Base-by-base conservation (phyloP, 2,888 invertebrate species). In the Aproaerema taeniolella region DNA sequence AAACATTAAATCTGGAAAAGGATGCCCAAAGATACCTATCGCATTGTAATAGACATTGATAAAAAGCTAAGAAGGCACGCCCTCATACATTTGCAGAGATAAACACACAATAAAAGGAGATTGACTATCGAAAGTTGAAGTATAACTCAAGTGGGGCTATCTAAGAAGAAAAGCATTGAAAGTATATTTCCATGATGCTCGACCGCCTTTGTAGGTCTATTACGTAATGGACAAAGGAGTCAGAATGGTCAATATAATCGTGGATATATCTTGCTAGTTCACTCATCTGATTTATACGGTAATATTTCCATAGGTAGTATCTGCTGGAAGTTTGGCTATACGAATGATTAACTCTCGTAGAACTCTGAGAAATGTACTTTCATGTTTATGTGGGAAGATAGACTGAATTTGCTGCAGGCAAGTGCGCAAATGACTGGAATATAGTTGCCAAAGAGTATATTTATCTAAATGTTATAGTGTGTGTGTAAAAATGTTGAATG, bases 201-300 rank as follows among this genome's bases (percentile, higher is more conserved):
- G 76, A 67, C 62, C 69, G 68, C 60, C 63, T 69, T 74, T 73
- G 60, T 64, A 68, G 67, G 62, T 57, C 70, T 57, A 69, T 75
- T 77, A 71, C 65, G 57, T 63, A 72, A 67, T 64, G 61, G 64
- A 61, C 58, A 62, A 60, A 54, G 63, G 55, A 64, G 63, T 56
- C 57, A 49, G 58, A 60, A 58, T 53, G 59, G 58, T 54, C 65
- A 58, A 65, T 65, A 69, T 65, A 68, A 67, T 66, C 53, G 52
- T 45, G 42, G 50, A 55, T 60, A 65, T 64, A 71, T 71, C 61
- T 58, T 56, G 52, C 42, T 51, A 57, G 63, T 67, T 61, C 56
- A 50, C n/a, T n/a, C n/a, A 52, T 41, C 57, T 71, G 75, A 78
- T 77, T 77, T 77, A 77, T 76, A 56, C 47, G 57, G 57, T 57